Base-by-base conservation (phyloP, 2,888 invertebrate species). In the Meteorus cinctellus region DNA sequence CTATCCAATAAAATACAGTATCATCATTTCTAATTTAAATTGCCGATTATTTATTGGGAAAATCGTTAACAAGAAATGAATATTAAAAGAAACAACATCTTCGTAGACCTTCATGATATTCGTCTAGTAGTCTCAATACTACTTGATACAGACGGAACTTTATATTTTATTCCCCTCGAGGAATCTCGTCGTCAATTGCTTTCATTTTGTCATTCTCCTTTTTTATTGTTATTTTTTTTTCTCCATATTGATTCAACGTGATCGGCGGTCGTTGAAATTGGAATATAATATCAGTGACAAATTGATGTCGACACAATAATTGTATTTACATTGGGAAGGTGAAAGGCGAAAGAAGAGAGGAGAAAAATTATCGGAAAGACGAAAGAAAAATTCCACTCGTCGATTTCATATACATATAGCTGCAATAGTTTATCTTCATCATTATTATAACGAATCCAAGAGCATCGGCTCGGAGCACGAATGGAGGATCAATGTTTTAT, bases 401-500 rank as follows among this genome's bases (percentile, higher is more conserved):
- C 19, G 5, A 19, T 24, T 55, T 8, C 4, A 19, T 55, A 8
- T 8, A 55, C 6, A 24, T 55, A 55, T 24, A 55, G 19, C 4
- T 19, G 41, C 36, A 45, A 71, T 60, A 41, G 55, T 71, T 62
- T 62, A 62, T 62, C 34, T 79, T 81, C 77, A 81, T 82, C 80
- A 80, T 79, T 81, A 80, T 79, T 81, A 83, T 82, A 80, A 82
- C 77, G 85, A 86, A 86, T 86, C 86, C 86, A 85, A 82, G 83
- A 82, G 84, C 77, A 76, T 74, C 74, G 80, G 81, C 81, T 84
- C 80, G 78, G 75, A 81, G 85, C 86, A 86, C 86, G 86, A 86
- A 86, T 86, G 80, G 81, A 79, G 85, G 86, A 86, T 86, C 86
- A 86, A 84, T 86, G 85, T 86, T 86, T 85, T 85, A 86, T 86